A percentile compares a stretch with the other conserved stretches of the same genome.
These are phyloP conservation scores for Triplophysa bombifrons DNA, from an alignment of 2,797 vertebrate genomes.

Conservation along the genomic window DNA sequence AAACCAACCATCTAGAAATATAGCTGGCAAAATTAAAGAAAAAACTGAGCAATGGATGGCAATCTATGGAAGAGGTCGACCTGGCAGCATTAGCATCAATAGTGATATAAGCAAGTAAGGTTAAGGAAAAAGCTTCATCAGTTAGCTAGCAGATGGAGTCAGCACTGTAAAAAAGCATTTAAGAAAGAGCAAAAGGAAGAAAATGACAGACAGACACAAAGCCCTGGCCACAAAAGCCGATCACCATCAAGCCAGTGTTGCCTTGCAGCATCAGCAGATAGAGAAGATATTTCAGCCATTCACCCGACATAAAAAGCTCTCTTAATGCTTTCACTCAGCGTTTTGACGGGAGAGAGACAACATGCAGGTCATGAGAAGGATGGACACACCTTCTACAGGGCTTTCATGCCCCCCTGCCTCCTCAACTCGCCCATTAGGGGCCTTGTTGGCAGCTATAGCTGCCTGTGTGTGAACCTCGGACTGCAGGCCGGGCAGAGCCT, in stretches of 20 bases:
- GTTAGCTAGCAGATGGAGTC: conserved; percentile 55
- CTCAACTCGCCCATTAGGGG: conserved; percentile 78
- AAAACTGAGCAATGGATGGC: conserved; percentile 66
- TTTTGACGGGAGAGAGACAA: conserved; percentile 65
- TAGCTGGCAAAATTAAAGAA: conserved; percentile 80
- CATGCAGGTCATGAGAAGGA: conserved; percentile 87
- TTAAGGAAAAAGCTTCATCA: conserved; percentile 70
- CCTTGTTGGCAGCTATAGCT: conserved; percentile 77
- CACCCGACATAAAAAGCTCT: conserved; percentile 56
- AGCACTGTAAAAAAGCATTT: conserved; percentile 65
- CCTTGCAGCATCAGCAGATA: conserved; percentile 81
- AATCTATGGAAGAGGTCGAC: conserved; percentile 62
- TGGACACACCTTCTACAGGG: conserved; percentile 90
- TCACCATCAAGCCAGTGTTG: conserved; percentile 84
- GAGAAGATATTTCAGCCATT: conserved; percentile 68
- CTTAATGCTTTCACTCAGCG: conserved; percentile 39
- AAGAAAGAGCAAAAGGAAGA: conserved; percentile 60
- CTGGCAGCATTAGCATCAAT: conserved; percentile 59
- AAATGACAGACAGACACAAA: conserved; percentile 66
- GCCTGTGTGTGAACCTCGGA: conserved; percentile 79
- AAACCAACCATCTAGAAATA: conserved; percentile 45
- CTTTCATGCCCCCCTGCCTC: conserved; percentile 76
- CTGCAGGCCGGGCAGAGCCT: conserved; percentile 73
- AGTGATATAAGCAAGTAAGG: conserved; percentile 62
- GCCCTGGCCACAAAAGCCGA: conserved; percentile 68